A percentile compares a stretch with the other conserved stretches of the same genome.
Evolutionary conservation across 2,888 invertebrate genomes (phyloP).

Genomic region (Piscicola geometra): DNA sequence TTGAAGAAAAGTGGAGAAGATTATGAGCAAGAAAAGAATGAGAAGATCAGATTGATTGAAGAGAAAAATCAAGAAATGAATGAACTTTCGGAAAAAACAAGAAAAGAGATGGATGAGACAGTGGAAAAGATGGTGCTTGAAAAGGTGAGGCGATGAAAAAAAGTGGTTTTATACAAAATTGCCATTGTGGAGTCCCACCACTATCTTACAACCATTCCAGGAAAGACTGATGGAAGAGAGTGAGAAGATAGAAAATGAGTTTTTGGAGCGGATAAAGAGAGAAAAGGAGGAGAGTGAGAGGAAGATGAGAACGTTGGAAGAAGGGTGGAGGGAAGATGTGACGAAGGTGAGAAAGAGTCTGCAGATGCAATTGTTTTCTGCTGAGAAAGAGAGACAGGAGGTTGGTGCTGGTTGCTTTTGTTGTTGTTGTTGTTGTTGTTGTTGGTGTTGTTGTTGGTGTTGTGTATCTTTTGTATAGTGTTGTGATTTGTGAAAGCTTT

Average conservation of each 20-base stretch:
- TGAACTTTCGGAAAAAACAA: background rate
- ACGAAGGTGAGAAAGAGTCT: background rate
- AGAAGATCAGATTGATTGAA: conserved; percentile 2
- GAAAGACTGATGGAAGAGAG: background rate
- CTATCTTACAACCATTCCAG: too few species aligned
- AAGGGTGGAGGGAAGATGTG: conserved; percentile 19
- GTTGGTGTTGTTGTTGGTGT: too few species aligned
- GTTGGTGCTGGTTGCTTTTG: too few species aligned
- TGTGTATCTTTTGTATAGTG: too few species aligned
- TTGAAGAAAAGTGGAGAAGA: background rate
- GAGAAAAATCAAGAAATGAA: conserved; percentile 16
- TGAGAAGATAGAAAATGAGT: background rate
- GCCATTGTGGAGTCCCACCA: too few species aligned
- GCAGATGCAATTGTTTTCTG: conserved; percentile 5
- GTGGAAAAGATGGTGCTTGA: background rate
- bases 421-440: too few species aligned
- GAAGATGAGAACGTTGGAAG: conserved; percentile 13
- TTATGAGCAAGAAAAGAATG: background rate
- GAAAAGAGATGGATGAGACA: background rate
- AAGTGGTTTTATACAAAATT: background rate
- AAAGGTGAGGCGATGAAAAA: background rate
- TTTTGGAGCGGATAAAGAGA: background rate
- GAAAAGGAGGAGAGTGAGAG: conserved; percentile 8
- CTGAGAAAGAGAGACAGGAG: conserved; percentile 31
- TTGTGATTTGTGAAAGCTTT: too few species aligned